A percentile compares a stretch with the other conserved stretches of the same genome.
phyloP scores from a whole-genome alignment of 2,113 vertebrate species.

The Meriones unguiculatus region DNA sequence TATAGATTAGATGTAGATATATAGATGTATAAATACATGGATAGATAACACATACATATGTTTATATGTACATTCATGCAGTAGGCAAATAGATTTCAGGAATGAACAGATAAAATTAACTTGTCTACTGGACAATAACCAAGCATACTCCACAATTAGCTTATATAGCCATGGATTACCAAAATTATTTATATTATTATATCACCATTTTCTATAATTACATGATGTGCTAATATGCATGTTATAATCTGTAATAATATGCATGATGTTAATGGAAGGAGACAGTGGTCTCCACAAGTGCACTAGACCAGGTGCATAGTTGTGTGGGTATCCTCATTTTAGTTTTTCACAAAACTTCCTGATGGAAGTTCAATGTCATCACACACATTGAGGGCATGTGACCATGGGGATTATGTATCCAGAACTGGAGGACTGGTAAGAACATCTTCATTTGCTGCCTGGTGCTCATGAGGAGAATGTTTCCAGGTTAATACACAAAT shows the following conservation, averaged over 20 bases:
- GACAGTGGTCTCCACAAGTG: neutral
- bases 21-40: neutral
- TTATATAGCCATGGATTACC: neutral
- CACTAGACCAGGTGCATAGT: neutral
- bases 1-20: neutral
- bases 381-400: neutral
- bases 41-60: too few species aligned
- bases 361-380: neutral
- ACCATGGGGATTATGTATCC: neutral
- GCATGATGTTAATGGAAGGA: neutral
- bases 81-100: neutral
- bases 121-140: neutral
- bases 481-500: too few species aligned
- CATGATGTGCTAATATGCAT: neutral
- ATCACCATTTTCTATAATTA: neutral
- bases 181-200: neutral
- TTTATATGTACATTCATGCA: neutral
- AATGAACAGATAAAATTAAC: neutral
- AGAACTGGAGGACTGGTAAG: neutral
- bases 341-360: neutral
- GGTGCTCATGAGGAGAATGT: neutral
- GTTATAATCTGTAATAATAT: neutral
- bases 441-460: neutral
- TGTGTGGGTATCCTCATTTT: neutral
- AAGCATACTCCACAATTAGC: neutral